These are phyloP conservation scores for Passer montanus DNA, from an alignment of 2,113 vertebrate species.

Conservation along the genomic window DNA sequence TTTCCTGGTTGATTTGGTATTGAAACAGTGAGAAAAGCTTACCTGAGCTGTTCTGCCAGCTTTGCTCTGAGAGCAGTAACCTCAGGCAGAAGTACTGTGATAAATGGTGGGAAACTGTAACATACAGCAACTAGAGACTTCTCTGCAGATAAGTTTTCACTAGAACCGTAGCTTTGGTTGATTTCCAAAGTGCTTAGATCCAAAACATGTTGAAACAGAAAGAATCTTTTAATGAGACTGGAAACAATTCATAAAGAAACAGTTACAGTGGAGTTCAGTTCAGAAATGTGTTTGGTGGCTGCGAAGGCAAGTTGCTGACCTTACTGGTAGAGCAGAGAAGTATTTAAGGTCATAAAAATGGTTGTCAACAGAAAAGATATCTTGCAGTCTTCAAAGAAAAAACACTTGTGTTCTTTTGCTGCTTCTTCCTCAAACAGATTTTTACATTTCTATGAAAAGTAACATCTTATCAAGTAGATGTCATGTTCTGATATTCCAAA, in stretches of 20 bases:
- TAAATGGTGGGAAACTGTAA: constrained; percentile 3
- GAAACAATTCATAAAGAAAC: not conserved
- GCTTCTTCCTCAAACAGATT: not conserved
- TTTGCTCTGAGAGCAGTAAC: not conserved
- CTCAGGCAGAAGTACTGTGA: not conserved
- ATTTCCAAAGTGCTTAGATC: constrained; percentile 4
- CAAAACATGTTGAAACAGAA: constrained; percentile 27
- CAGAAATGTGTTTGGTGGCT: not conserved
- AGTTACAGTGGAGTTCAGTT: not conserved
- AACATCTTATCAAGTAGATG: not conserved
- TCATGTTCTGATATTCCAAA: not conserved
- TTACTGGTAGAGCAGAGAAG: not conserved
- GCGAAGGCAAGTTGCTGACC: not conserved
- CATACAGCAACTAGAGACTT: not conserved
- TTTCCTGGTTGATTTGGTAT: not conserved
- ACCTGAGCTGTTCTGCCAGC: not conserved
- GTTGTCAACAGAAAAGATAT: not conserved
- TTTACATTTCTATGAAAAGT: not conserved
- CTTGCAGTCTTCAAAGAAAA: not conserved
- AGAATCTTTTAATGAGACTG: not conserved
- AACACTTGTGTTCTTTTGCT: not conserved
- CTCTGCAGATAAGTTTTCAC: not conserved
- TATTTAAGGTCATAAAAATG: not conserved
- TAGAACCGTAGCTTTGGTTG: not conserved
- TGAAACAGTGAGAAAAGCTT: not conserved